phyloP scores from a whole-genome alignment of 2,797 vertebrate species.

The Crypturellus tataupa region DNA sequence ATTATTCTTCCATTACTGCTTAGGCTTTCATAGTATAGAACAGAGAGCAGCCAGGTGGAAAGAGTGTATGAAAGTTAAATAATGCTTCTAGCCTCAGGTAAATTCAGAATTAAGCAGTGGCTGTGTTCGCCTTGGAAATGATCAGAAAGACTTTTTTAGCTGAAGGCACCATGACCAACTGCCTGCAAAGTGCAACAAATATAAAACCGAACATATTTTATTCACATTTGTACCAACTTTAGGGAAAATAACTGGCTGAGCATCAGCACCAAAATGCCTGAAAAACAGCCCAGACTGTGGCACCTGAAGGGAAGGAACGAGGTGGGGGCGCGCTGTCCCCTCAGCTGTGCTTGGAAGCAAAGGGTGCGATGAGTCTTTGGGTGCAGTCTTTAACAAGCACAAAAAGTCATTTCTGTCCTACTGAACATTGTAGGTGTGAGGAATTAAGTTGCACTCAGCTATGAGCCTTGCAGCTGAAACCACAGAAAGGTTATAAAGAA shows the following conservation, averaged over 20 bases:
- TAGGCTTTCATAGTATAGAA: neutral
- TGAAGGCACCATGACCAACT: neutral
- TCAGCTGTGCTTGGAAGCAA: neutral
- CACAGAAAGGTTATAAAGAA: neutral
- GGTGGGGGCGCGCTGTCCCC: neutral
- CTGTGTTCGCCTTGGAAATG: neutral
- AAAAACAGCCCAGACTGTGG: neutral
- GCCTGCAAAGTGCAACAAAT: neutral
- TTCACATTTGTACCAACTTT: neutral
- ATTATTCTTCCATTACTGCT: neutral
- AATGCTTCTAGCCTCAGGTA: neutral
- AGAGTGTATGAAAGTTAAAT: neutral
- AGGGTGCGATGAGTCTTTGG: no score
- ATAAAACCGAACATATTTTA: neutral
- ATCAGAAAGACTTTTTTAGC: neutral
- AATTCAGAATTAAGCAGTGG: neutral
- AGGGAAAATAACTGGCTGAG: neutral
- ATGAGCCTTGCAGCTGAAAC: neutral
- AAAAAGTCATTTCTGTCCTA: neutral
- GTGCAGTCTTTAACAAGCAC: neutral
- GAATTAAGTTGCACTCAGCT: neutral
- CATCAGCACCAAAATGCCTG: neutral
- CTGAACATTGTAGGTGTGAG: neutral
- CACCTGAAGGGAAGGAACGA: fast-evolving
- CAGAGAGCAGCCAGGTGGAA: neutral